A percentile compares a stretch with the other conserved stretches of the same genome.
Evolutionary conservation across 2,888 invertebrate species (phyloP).

Genomic region (Ametastegia equiseti): DNA sequence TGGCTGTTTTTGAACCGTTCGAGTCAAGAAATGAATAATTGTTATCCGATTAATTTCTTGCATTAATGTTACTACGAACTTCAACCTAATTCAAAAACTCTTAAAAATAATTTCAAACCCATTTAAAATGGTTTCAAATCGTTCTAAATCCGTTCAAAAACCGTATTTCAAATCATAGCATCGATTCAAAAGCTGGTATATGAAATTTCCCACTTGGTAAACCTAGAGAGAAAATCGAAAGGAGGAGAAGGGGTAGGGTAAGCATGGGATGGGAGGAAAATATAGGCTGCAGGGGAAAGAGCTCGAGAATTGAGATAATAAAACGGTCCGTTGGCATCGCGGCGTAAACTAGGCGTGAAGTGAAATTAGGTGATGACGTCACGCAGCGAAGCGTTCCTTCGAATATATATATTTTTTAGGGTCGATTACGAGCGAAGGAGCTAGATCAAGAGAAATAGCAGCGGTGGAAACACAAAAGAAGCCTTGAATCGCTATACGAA

Average conservation of each 20-base stretch:
- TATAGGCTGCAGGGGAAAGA: no score
- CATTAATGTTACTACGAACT: no score
- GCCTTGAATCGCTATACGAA: no score
- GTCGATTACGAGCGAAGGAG: neutral
- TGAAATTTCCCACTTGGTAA: neutral
- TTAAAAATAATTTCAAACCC: no score
- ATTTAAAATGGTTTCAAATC: no score
- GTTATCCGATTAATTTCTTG: no score
- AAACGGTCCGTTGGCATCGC: conserved; percentile 66
- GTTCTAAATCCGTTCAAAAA: no score
- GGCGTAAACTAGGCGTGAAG: conserved; percentile 69
- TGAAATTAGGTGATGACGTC: conserved; percentile 71
- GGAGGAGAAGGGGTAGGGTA: neutral
- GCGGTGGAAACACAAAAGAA: no score
- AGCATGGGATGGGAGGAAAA: conserved; percentile 12
- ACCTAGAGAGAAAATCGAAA: neutral
- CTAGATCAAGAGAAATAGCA: neutral
- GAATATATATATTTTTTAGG: neutral
- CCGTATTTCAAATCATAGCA: neutral
- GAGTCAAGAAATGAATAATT: no score
- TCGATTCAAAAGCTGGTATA: neutral
- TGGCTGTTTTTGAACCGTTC: no score
- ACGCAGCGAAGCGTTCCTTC: conserved; percentile 42
- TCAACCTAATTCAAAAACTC: no score
- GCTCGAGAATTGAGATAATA: conserved; percentile 59